Conservation (phyloP, 2,113 vertebrate genomes). For the Polypterus bichir region DNA sequence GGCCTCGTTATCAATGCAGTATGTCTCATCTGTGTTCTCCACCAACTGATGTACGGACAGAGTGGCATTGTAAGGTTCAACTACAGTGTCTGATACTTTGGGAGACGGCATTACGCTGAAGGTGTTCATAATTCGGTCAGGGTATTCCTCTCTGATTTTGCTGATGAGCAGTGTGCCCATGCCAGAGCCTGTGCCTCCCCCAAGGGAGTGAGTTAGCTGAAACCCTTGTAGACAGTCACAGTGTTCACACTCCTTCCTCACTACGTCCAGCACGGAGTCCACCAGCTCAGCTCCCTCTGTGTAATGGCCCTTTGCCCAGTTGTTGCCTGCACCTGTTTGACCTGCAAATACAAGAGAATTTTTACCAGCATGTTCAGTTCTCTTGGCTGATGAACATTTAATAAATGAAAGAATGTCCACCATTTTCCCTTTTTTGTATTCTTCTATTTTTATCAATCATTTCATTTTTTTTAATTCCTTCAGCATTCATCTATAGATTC, state of each 20-base stretch:
- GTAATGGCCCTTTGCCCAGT: constrained; percentile 92
- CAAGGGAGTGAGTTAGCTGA: constrained; percentile 74
- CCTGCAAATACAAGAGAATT: constrained; percentile 43
- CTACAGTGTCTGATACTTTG: constrained; percentile 91
- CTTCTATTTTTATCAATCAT: no score
- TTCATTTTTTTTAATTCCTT: no score
- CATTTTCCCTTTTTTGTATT: no score
- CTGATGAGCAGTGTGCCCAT: constrained; percentile 91
- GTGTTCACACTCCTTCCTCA: constrained; percentile 80
- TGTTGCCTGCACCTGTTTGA: constrained; percentile 88
- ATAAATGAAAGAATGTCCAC: no score
- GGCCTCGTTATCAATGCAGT: constrained; percentile 90
- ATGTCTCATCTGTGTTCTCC: constrained; percentile 90
- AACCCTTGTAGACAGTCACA: constrained; percentile 85
- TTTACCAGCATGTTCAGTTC: background rate
- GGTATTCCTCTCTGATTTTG: constrained; percentile 85
- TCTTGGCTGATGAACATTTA: background rate
- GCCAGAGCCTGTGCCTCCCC: constrained; percentile 75
- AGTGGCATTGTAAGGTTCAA: constrained; percentile 89
- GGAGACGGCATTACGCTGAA: constrained; percentile 92
- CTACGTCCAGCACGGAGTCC: constrained; percentile 73
- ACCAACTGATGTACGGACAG: constrained; percentile 84
- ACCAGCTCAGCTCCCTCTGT: constrained; percentile 87
- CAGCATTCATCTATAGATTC: no score
- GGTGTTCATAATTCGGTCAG: constrained; percentile 89